phyloP scores from a whole-genome alignment of 2,888 invertebrate genomes.

The Cryptocheilus praepositus region DNA sequence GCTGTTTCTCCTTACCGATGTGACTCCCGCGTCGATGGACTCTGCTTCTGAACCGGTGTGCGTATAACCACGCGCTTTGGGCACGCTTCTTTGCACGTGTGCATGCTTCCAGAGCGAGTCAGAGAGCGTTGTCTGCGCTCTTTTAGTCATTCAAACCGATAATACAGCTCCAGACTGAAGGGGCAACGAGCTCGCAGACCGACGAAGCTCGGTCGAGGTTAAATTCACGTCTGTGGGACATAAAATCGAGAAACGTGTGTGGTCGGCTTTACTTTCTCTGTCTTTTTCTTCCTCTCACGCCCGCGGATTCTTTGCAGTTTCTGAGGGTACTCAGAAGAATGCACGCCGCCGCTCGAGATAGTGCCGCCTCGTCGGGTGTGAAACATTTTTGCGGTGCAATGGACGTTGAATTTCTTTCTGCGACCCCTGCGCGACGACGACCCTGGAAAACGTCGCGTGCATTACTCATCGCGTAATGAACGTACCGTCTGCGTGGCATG shows the following conservation, averaged over 20 bases:
- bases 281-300: not conserved
- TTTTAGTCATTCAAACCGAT: constrained; percentile 42
- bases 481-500: too few species aligned
- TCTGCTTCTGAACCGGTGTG: not conserved
- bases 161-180: constrained; percentile 32
- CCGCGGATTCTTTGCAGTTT: not conserved
- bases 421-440: too few species aligned
- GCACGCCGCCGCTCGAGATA: too few species aligned
- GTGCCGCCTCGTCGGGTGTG: too few species aligned
- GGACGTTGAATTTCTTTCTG: too few species aligned
- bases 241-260: not conserved
- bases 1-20: constrained; percentile 21
- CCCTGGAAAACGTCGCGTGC: too few species aligned
- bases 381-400: too few species aligned
- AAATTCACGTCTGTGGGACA: not conserved
- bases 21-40: constrained; percentile 12
- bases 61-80: constrained; percentile 1
- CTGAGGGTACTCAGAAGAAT: not conserved
- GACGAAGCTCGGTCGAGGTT: not conserved
- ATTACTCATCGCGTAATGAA: too few species aligned
- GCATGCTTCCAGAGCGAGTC: constrained; percentile 19
- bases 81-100: constrained; percentile 1
- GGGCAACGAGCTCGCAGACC: constrained; percentile 2
- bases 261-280: not conserved
- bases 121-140: constrained; percentile 26